Percentiles rank a stretch among this genome's conserved stretches.
Evolutionary conservation across 2,888 invertebrate species (phyloP).

Genomic region (Pandemis corylana): DNA sequence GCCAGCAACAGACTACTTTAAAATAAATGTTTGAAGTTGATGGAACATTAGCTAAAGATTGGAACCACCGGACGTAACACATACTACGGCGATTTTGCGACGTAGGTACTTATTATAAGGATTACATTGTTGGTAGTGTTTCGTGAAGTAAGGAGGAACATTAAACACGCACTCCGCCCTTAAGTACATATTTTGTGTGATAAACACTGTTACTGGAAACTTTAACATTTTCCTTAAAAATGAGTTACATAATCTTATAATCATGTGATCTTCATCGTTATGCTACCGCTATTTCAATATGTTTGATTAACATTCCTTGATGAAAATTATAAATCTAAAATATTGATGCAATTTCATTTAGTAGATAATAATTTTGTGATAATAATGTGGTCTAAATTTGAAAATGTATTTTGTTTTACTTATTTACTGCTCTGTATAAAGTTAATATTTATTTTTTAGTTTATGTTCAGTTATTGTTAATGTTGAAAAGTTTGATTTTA

Average conservation of each 20-base stretch:
- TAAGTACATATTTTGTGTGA: background rate
- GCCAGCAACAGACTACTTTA: background rate
- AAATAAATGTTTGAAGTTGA: constrained; percentile 1
- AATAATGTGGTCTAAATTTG: constrained; percentile 26
- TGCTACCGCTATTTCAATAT: background rate
- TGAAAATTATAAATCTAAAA: constrained; percentile 4
- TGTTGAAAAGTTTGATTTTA: constrained; percentile 8
- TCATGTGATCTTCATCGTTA: constrained; percentile 14
- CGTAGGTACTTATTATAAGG: constrained; percentile 6
- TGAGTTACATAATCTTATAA: constrained; percentile 8
- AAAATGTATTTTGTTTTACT: constrained; percentile 11
- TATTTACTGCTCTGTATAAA: constrained; percentile 11
- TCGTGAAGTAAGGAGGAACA: background rate
- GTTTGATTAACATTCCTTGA: constrained; percentile 35
- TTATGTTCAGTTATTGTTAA: constrained; percentile 11
- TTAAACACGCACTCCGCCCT: constrained; percentile 15
- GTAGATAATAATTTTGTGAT: constrained; percentile 28
- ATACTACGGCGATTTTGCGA: background rate
- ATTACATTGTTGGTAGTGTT: background rate
- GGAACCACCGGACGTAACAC: background rate
- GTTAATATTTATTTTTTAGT: constrained; percentile 19
- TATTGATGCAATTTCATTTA: constrained; percentile 34
- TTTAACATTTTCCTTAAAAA: constrained; percentile 1
- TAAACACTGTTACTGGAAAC: background rate
- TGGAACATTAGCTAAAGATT: background rate